Percentiles rank a stretch among this genome's conserved stretches.
Evolutionary conservation across 2,797 vertebrate species (phyloP).

Genomic region (Scyliorhinus canicula): DNA sequence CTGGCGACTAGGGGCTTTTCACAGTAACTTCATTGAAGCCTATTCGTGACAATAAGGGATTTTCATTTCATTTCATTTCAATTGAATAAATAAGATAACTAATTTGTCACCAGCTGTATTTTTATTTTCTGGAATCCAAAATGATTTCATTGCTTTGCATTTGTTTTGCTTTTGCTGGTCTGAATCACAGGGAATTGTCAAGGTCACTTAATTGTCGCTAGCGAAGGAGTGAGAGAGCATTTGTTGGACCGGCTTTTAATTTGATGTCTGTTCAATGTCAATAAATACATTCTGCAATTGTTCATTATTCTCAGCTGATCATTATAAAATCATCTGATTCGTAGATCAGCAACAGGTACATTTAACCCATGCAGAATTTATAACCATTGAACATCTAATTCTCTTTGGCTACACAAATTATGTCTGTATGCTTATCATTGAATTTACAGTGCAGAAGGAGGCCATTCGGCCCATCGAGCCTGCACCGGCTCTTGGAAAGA

Average conservation of each 20-base stretch:
- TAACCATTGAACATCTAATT: neutral
- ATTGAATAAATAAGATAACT: neutral
- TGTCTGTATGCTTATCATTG: too few species aligned
- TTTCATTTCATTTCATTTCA: too few species aligned
- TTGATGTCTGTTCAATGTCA: neutral
- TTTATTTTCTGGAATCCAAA: neutral
- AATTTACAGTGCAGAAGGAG: too few species aligned
- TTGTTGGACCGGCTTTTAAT: neutral
- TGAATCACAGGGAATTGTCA: neutral
- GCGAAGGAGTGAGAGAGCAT: neutral
- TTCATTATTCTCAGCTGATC: neutral
- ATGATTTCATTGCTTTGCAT: neutral
- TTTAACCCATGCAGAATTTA: neutral
- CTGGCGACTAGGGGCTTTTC: too few species aligned
- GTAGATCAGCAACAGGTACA: neutral
- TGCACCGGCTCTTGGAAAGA: too few species aligned
- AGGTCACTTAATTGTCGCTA: neutral
- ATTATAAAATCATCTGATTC: neutral
- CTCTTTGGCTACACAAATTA: too few species aligned
- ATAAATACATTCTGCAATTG: neutral
- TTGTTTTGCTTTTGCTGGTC: neutral
- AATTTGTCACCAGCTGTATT: neutral
- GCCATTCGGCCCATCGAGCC: too few species aligned
- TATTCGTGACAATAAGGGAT: too few species aligned
- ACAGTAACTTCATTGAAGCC: too few species aligned